Base-by-base conservation (phyloP, 2,113 vertebrate species). In the Andinoacara biseriatus region DNA sequence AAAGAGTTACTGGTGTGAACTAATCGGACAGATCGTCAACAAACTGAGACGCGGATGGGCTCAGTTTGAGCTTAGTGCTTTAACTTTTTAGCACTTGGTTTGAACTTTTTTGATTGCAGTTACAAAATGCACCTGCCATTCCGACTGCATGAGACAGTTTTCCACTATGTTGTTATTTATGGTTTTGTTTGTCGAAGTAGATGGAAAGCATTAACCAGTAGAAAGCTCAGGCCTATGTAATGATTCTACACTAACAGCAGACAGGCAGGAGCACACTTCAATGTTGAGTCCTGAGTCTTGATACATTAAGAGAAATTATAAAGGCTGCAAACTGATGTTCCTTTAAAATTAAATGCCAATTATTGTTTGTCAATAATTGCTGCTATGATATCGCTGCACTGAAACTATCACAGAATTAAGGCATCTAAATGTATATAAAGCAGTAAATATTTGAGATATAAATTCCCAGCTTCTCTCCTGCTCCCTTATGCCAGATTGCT, bases 41-140 rank as follows among this genome's bases (percentile, higher is more conserved):
- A 81, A 78, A 58, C 38, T 22, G 31, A 63, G 17, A 58, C 1
- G 2, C 33, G 58, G 78, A 78, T 17, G 78, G 52, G 58, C 69
- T 86, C 82, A 52, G 29, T 58, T 77, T 81, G 31, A 83, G 57
- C 78, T 90, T 80, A 87, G 74, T 81, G 58, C 31, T 82, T 63
- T 38, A 69, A 60, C 61, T 84, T 63, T 38, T 38, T 38, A 38
- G 35, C 35, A 38, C 35, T 38, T 10, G 10, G 35, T 8, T 38
- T 8, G 9, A 38, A 38, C 35, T 38, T 38, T 38, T 33, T 88
- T 81, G 43, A 81, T 74, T n/a, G 40, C 58, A n/a, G 78, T 87
- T 80, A 86, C 46, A 81, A 78, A 87, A 87, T 76, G 43, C 60
- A 40, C 72, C 54, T 62, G n/a, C 24, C 38, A 82, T 76, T 89